Conservation (phyloP, 2,113 vertebrate species). For the Triplophysa dalaica region DNA sequence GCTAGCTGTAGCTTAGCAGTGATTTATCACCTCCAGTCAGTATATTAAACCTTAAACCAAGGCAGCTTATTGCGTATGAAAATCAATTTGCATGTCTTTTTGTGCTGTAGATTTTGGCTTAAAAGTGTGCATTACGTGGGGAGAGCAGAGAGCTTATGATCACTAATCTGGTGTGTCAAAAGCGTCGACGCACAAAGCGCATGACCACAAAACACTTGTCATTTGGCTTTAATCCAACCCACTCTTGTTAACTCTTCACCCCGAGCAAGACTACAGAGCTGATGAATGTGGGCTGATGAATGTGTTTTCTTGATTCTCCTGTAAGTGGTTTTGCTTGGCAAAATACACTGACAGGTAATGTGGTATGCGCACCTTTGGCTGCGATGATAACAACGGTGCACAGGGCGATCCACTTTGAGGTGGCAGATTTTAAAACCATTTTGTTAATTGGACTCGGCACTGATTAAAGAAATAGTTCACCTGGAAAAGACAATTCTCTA, state of each 20-base stretch:
- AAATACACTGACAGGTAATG: constrained; percentile 27
- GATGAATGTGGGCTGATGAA: constrained; percentile 36
- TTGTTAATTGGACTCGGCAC: neutral
- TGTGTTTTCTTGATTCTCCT: constrained; percentile 35
- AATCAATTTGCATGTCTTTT: constrained; percentile 41
- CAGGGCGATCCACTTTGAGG: neutral
- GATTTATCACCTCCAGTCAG: constrained; percentile 47
- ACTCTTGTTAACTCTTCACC: constrained; percentile 31
- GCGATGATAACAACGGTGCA: neutral
- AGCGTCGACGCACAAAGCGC: constrained; percentile 23
- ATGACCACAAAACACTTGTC: constrained; percentile 37
- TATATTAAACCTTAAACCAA: constrained; percentile 25
- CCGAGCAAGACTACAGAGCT: constrained; percentile 26
- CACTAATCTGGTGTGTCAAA: constrained; percentile 26
- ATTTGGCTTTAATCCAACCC: constrained; percentile 14
- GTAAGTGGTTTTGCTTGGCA: constrained; percentile 29
- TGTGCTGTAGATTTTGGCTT: constrained; percentile 1
- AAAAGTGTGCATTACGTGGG: constrained; percentile 1
- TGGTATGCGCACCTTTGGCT: constrained; percentile 31
- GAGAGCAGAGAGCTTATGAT: constrained; percentile 19
- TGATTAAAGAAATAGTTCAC: neutral
- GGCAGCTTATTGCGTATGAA: neutral
- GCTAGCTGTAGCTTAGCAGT: constrained; percentile 41
- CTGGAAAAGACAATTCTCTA: no score
- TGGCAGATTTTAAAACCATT: neutral